Evolutionary conservation across 2,888 invertebrate species (phyloP), one percentile per base, ranked within the genome.

Genomic region (Rhagonycha lutea): DNA sequence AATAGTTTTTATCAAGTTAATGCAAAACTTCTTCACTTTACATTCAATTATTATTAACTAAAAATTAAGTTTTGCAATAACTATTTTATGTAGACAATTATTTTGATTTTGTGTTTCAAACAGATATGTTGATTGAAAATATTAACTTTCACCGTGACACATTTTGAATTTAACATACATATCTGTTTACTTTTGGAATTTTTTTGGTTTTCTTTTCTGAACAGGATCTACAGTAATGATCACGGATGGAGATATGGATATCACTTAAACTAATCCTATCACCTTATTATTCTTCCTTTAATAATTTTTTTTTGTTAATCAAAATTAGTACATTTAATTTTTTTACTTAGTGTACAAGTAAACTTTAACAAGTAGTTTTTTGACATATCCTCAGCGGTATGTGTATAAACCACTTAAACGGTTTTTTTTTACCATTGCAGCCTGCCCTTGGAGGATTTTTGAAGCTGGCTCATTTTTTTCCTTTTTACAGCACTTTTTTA

Each of bases 351-450:
- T 76, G 61, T 74, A 69, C 14, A 67, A 23, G 28, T 69, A 61
- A 70, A 69, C 63, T 61, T 75, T 78, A 74, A 74, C 74, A 62
- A 70, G 83, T 83, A 83, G 82, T 79, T 87, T 88, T 88, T 88
- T 87, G 88, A 83, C 87, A 88, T 88, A 87, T 87, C 87, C 86
- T 47, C 81, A 80, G 87, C 85, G 87, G 83, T 88, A 88, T 88
- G 87, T 86, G 85, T 85, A 61, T 70, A 76, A 86, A 85, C 85
- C 83, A 82, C 84, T 85, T 82, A 80, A 82, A 82, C 81, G 63
- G 82, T 82, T 75, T 78, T 83, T 86, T 87, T 86, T 84, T 85
- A 87, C 87, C 86, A 87, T 88, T 88, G 86, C 87, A 88, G 87
- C 87, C 84, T 83, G 84, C 85, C 86, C 83, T 83, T 83, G 85